phyloP scores from a whole-genome alignment of 2,888 invertebrate genomes.

The Hoplodrina ambigua region DNA sequence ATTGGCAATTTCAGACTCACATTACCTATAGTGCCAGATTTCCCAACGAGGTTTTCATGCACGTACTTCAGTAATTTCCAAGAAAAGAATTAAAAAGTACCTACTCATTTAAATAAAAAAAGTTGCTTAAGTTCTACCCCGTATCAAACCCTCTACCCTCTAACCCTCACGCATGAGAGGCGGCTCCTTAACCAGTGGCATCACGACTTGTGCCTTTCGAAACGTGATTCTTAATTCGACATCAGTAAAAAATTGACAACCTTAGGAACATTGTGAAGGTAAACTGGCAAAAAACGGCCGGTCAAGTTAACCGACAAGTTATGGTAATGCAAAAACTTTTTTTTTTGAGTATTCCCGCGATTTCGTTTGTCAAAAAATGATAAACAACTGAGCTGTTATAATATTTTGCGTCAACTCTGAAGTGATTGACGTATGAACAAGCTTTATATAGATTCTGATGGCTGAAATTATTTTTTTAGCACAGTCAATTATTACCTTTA shows the following conservation, averaged over 20 bases:
- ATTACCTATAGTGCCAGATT: too few species aligned
- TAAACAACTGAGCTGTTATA: conserved; percentile 4
- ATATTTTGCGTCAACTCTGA: conserved; percentile 6
- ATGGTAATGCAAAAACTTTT: conserved; percentile 10
- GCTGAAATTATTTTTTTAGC: background rate
- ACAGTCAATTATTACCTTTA: background rate
- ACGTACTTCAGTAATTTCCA: too few species aligned
- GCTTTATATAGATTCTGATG: background rate
- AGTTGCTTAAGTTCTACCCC: too few species aligned
- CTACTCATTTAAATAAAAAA: too few species aligned
- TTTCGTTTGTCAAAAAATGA: conserved; percentile 12
- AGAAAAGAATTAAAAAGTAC: too few species aligned
- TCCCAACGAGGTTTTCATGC: too few species aligned
- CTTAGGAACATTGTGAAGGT: conserved; percentile 29
- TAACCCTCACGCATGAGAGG: too few species aligned
- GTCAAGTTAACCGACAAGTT: conserved; percentile 23
- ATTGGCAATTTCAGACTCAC: too few species aligned
- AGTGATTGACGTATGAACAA: conserved; percentile 5
- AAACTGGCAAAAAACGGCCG: conserved; percentile 14
- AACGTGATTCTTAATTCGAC: conserved; percentile 16
- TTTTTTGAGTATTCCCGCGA: background rate
- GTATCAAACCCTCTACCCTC: too few species aligned
- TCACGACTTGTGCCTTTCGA: background rate
- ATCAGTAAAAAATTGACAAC: conserved; percentile 9
- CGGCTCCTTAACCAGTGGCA: background rate